Evolutionary conservation across 2,888 invertebrate species (phyloP), one percentile per base, ranked within the genome.

Genomic region (Hipparchia semele): DNA sequence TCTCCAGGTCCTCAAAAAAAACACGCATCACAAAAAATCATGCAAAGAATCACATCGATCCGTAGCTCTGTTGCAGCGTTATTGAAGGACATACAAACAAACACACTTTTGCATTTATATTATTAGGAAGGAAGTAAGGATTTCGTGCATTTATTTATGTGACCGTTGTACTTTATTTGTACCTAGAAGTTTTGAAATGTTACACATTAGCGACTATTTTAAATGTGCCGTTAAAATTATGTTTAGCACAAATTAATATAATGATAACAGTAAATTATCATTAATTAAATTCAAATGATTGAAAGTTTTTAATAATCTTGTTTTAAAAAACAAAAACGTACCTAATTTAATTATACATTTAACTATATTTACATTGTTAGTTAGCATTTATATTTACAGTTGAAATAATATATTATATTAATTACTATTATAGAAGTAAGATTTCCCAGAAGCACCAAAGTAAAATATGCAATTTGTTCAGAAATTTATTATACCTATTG

Each of bases 391-490:
- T 67, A 23, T 67, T 46, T 58, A 58, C 58, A 58, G 12, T 56
- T 58, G 46, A 61, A 49, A 54, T 10, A 46, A 58, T 58, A 23
- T 58, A 49, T 46, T 6, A 6, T 46, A 46, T 46, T 46, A 46
- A 6, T 46, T 7, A 66, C 59, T 67, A 68, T 68, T 62, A 62
- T 72, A 72, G 72, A 72, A 46, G 68, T 72, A 69, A 73, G 62
- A 65, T 71, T 62, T 69, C 68, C 53, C 70, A 69, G 13, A 56
- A 69, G 72, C 72, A 76, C 70, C 61, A 71, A 70, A 72, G 65
- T 65, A 54, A 33, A 70, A 58, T 54, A 74, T 68, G 46, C 69
- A 73, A 39, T 74, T 77, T 80, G 79, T 82, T 80, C 58, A 68
- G 23, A 76, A 73, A 79, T 80, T 79, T 77, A 77, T 68, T 54